Base-by-base conservation (phyloP, 2,113 vertebrate species). In the Turdus rufiventris region DNA sequence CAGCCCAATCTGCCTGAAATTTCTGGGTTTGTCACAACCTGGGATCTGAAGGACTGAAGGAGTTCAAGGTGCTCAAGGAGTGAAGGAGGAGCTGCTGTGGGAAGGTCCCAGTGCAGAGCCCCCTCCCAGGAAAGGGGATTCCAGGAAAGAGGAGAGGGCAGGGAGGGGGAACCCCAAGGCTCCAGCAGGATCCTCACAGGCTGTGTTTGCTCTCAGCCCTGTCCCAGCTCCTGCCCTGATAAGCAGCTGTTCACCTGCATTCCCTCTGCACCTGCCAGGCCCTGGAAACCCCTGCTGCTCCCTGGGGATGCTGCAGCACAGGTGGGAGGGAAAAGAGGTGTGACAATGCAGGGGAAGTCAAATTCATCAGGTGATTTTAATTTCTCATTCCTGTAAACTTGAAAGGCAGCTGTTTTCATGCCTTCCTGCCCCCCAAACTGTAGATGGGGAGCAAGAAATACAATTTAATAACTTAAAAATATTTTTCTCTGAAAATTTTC, bases 231-330 rank as follows among this genome's bases (percentile, higher is more conserved):
- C 72, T 28, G 62, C 33, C 67, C 48, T 0, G 45, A n/a, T 42
- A 40, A 74, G 53, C 60, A 67, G 10, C 29, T 58, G 45, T 33
- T 79, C 6, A 3, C 10, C 7, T 18, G 70, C 51, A 43, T 60
- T 78, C 13, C 48, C 66, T 5, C 28, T 48, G 78, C 85, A 25
- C 86, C 89, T 65, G 86, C 83, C 8, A 36, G 62, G 8, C 3
- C 51, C 71, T 15, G 20, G 6, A 12, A 18, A 3, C 8, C 7
- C 36, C 68, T 38, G 15, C 4, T 25, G 54, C 61, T 48, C 76
- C 4, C 33, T 0, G 2, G 17, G 1, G 15, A 13, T 4, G 26
- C 14, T 36, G 50, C 31, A 34, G 73, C 36, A 2, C 14, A 3
- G 31, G 6, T 5, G 16, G 65, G 57, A 60, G 57, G 43, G 48